phyloP scores from a whole-genome alignment of 2,113 vertebrate genomes.

The Danionella cerebrum region DNA sequence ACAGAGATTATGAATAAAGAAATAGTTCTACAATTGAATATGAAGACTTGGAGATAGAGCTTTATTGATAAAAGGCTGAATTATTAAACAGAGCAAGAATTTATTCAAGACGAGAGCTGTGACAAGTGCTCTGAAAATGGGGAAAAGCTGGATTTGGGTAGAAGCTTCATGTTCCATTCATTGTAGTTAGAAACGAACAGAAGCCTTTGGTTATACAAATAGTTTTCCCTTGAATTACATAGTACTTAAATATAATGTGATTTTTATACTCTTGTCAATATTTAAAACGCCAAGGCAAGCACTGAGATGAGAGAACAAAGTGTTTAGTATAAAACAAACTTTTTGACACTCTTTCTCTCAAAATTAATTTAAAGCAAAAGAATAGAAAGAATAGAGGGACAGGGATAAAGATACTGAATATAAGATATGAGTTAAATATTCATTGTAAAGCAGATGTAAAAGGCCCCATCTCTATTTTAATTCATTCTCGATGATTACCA shows the following conservation, averaged over 20 bases:
- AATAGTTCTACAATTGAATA: constrained; percentile 37
- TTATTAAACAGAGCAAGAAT: constrained; percentile 42
- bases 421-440: constrained; percentile 41
- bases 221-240: constrained; percentile 13
- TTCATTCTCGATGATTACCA: constrained; percentile 22
- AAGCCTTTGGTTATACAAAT: constrained; percentile 18
- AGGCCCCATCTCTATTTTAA: constrained; percentile 21
- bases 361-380: not conserved
- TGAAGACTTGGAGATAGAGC: constrained; percentile 44
- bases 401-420: too few relatives aligned
- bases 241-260: constrained; percentile 11
- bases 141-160: constrained; percentile 19
- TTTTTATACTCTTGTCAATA: not conserved
- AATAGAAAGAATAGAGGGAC: too few relatives aligned
- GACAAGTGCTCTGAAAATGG: constrained; percentile 35
- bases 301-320: not conserved
- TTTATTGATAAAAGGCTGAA: constrained; percentile 52
- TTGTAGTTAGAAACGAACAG: constrained; percentile 16
- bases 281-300: not conserved
- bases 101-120: constrained; percentile 32
- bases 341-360: not conserved
- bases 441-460: constrained; percentile 37
- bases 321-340: not conserved
- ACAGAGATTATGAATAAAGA: constrained; percentile 42
- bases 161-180: constrained; percentile 34